Evolutionary conservation across 2,113 vertebrate species (phyloP).

Genomic region (Leptobrachium ailaonicum): DNA sequence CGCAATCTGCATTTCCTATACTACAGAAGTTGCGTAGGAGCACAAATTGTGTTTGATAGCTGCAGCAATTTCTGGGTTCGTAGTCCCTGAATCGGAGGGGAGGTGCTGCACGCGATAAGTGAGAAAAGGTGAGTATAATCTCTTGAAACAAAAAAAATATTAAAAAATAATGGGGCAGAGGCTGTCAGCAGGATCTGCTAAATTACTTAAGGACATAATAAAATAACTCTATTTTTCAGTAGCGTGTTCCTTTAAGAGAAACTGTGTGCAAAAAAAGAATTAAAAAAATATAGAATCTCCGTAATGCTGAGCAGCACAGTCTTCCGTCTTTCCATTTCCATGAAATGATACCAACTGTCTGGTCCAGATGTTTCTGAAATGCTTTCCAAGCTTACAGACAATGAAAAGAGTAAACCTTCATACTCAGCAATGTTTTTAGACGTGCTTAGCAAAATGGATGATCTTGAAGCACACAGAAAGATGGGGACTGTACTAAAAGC

Average conservation of each 20-base stretch:
- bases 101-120: too few species aligned
- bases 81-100: too few species aligned
- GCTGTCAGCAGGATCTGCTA: too few species aligned
- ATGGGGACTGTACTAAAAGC: background rate
- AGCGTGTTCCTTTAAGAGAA: background rate
- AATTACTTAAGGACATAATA: too few species aligned
- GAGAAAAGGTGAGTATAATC: too few species aligned
- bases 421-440: slow-evolving; percentile 15
- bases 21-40: too few species aligned
- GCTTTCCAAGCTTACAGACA: slow-evolving; percentile 10
- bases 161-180: too few species aligned
- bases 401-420: background rate
- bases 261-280: too few species aligned
- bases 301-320: slow-evolving; percentile 1
- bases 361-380: slow-evolving; percentile 36
- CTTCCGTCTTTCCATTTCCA: background rate
- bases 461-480: background rate
- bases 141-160: too few species aligned
- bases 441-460: slow-evolving; percentile 1
- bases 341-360: slow-evolving; percentile 18
- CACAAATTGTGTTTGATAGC: too few species aligned
- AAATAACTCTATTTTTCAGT: background rate
- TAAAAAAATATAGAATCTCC: background rate
- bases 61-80: too few species aligned
- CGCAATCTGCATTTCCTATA: too few species aligned